phyloP scores from a whole-genome alignment of 2,113 vertebrate genomes.

The Thryonomys swinderianus region DNA sequence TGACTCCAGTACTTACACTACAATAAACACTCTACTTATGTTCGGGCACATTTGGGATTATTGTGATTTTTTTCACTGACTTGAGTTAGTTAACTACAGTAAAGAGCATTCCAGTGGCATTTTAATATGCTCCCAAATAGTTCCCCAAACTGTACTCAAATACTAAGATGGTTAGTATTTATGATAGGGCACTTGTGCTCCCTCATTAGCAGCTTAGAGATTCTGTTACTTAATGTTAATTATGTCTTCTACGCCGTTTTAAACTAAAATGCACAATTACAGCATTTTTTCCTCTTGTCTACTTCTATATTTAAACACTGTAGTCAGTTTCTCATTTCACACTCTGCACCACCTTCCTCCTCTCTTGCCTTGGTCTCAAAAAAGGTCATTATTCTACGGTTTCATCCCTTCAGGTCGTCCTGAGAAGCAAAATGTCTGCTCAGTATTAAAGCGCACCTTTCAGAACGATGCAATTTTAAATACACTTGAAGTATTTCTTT shows the following conservation, averaged over 20 bases:
- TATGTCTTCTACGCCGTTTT: constrained; percentile 40
- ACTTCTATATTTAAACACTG: constrained; percentile 53
- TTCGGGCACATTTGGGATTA: constrained; percentile 1
- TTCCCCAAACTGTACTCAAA: constrained; percentile 73
- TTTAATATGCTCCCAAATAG: constrained; percentile 61
- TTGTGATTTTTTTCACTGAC: constrained; percentile 56
- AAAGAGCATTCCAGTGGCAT: constrained; percentile 68
- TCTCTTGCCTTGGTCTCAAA: neutral
- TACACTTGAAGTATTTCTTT: constrained; percentile 45
- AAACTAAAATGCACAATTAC: constrained; percentile 55
- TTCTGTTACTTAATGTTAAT: constrained; percentile 72
- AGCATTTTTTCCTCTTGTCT: constrained; percentile 1
- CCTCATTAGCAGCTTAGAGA: constrained; percentile 80
- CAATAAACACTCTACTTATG: neutral
- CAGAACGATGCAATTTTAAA: constrained; percentile 9
- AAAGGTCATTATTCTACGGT: constrained; percentile 27
- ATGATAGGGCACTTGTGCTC: constrained; percentile 73
- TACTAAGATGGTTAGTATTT: constrained; percentile 75
- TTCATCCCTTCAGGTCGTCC: constrained; percentile 18
- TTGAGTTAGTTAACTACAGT: constrained; percentile 73
- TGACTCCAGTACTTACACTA: neutral
- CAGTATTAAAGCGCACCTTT: neutral
- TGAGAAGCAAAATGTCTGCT: constrained; percentile 2
- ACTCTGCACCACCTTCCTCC: neutral
- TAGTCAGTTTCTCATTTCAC: constrained; percentile 18